Conservation (phyloP, 2,113 vertebrate genomes). For the Megaleporinus macrocephalus region DNA sequence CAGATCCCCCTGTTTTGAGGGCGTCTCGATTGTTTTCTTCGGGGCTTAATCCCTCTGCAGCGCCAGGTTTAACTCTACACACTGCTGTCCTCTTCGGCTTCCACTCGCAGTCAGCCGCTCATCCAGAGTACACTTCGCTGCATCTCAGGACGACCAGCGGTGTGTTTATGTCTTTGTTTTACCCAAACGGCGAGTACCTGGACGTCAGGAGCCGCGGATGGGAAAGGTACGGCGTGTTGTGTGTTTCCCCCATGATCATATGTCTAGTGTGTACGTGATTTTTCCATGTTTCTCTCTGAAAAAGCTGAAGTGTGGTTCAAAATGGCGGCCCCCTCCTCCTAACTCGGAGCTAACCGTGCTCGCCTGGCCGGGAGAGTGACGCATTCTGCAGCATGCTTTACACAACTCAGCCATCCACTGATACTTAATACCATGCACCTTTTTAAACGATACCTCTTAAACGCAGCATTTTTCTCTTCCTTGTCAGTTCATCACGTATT, state of each 20-base stretch:
- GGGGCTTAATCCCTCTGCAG: slow-evolving; percentile 37
- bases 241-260: background rate
- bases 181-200: slow-evolving; percentile 90
- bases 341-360: slow-evolving; percentile 46
- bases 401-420: background rate
- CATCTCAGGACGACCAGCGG: slow-evolving; percentile 94
- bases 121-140: slow-evolving; percentile 80
- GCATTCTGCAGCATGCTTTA: slow-evolving; percentile 77
- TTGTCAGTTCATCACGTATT: no score
- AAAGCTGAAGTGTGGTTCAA: slow-evolving; percentile 61
- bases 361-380: slow-evolving; percentile 66
- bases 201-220: slow-evolving; percentile 63
- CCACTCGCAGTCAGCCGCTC: slow-evolving; percentile 2
- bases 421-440: no score
- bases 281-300: background rate
- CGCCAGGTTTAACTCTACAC: slow-evolving; percentile 27
- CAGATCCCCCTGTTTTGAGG: slow-evolving; percentile 40
- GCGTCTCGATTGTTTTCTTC: slow-evolving; percentile 30
- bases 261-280: background rate
- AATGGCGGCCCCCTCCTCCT: slow-evolving; percentile 77
- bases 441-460: no score
- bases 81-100: slow-evolving; percentile 20
- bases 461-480: no score
- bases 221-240: slow-evolving; percentile 54
- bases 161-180: slow-evolving; percentile 99